Evolutionary conservation across 2,888 invertebrate genomes (phyloP).

Genomic region (Coelinius sp.): DNA sequence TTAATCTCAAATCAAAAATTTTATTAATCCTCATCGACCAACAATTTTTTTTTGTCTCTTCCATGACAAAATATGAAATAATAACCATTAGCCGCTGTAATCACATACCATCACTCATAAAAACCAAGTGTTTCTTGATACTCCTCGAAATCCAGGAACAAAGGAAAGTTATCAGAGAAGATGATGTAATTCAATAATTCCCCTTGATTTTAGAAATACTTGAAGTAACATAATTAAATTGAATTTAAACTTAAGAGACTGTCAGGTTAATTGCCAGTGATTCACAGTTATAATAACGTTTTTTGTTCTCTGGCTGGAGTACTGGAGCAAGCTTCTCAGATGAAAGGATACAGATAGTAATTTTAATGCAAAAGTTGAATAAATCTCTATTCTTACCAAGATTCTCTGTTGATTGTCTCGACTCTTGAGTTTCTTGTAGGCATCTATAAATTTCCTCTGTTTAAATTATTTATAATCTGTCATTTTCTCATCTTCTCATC

Average conservation of each 20-base stretch:
- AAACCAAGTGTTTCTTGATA: not conserved
- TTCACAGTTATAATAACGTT: constrained; percentile 11
- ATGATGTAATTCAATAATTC: constrained; percentile 10
- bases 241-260: not conserved
- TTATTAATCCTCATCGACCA: no score
- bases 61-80: not conserved
- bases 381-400: not conserved
- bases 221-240: constrained; percentile 21
- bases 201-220: not conserved
- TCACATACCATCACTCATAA: not conserved
- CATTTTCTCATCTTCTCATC: not conserved
- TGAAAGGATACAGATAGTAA: constrained; percentile 3
- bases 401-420: not conserved
- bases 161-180: not conserved
- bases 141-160: not conserved
- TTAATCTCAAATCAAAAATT: no score
- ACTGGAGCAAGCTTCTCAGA: constrained; percentile 4
- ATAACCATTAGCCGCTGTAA: not conserved
- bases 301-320: constrained; percentile 10
- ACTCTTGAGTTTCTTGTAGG: not conserved
- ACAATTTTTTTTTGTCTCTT: not conserved
- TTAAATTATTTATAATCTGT: constrained; percentile 2
- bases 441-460: not conserved
- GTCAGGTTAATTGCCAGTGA: constrained; percentile 18
- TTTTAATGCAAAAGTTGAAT: constrained; percentile 1